Base-by-base conservation (phyloP, 53 echinoderm and acorn worm species). In the Mesocentrotus franciscanus region DNA sequence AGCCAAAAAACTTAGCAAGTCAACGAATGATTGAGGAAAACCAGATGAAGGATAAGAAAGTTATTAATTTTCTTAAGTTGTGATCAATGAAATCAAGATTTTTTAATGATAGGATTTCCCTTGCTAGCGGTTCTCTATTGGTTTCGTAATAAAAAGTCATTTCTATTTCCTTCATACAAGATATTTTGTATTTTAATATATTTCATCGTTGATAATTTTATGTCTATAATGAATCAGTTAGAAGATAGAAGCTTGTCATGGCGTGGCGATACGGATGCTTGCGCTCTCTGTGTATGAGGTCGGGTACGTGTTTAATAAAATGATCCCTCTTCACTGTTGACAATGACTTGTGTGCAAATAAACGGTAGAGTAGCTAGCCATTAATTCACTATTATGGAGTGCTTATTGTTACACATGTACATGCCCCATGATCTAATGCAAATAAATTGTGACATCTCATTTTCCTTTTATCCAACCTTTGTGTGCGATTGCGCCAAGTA, bases 281-380 rank as follows among this genome's bases (percentile, higher is more conserved):
- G 32, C 87, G 57, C 59, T n/a, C 59, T 85, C 10, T 87, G 59
- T 57, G 57, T 87, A 57, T 27, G 6, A 29, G n/a, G 16, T 1
- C 14, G 20, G 49, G 83, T 83, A 17, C 12, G 26, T 27, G 58
- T 87, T 87, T 27, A 20, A 87, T 58, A 12, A 87, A 57, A 87
- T 87, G 56, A 87, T 87, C 57, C 9, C 26, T 56, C 58, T 58
- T 10, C n/a, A 56, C 2, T 58, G 18, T 58, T 87, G 87, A 87
- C 57, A 87, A 58, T 87, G 57, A 58, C 58, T 56, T 87, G 87
- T 87, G 87, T 87, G 87, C 58, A 87, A 87, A 87, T 87, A 87
- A 87, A 87, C 58, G 56, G 87, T 58, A 56, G 57, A 57, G 58
- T 87, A 57, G 57, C 56, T 58, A 56, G 14, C 87, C 59, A 87